Conservation (phyloP, 2,113 vertebrate genomes). For the Nycticryphes semicollaris region DNA sequence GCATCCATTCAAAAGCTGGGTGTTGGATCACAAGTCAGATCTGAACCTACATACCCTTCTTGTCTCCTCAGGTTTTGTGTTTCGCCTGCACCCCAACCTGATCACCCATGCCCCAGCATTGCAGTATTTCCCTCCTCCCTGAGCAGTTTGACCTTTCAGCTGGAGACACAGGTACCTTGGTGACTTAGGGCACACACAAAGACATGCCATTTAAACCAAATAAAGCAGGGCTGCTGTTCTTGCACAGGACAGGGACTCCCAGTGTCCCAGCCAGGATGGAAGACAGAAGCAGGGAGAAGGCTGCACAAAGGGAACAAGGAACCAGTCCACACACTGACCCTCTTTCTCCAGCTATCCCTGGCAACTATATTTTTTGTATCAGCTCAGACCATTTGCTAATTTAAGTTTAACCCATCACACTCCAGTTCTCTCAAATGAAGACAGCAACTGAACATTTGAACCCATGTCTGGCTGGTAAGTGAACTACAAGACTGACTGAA, state of each 20-base stretch:
- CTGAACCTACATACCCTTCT: neutral
- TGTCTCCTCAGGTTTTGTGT: neutral
- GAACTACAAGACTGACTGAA: neutral
- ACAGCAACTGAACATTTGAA: neutral
- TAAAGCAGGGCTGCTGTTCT: neutral
- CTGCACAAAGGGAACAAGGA: accelerated
- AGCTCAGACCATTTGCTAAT: neutral
- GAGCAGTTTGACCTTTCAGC: neutral
- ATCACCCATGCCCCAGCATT: neutral
- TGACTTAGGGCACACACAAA: neutral
- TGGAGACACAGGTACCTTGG: neutral
- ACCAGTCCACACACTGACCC: neutral
- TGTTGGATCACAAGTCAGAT: accelerated
- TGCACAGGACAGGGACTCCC: too few relatives aligned
- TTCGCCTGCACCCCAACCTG: neutral
- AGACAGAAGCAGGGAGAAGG: neutral
- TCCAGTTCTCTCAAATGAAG: neutral
- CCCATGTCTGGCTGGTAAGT: neutral
- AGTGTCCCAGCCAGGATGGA: neutral
- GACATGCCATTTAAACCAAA: neutral
- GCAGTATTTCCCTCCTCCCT: neutral
- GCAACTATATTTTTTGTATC: neutral
- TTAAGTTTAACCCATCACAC: neutral
- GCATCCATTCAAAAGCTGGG: neutral
- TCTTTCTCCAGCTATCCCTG: neutral